Evolutionary conservation across 1,140 invertebrate species (phyloP), one percentile per base, ranked within the genome.

Genomic region (Trypoxylus dichotomus): DNA sequence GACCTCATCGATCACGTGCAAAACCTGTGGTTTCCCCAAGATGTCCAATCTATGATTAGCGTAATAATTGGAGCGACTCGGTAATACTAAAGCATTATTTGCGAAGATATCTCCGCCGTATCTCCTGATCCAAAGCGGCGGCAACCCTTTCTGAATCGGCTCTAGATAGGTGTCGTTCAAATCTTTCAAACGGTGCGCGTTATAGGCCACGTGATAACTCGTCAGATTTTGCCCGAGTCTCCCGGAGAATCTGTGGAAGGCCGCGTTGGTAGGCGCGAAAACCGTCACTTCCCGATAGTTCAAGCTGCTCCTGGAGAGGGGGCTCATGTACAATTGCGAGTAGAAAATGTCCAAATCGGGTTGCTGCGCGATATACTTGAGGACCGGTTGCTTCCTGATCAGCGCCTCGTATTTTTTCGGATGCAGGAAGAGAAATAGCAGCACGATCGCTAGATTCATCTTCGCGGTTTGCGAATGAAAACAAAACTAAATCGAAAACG

Each of bases 1-100:
- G 5, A 95, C 92, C 85, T 94, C 91, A 76, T 94, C 92, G 80
- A 95, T 93, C 75, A 93, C 90, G 83, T 95, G 94, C 74, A 95
- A 87, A 24, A 94, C 91, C 79, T 83, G 76, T 0, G 78, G 74
- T 32, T 79, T 79, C 6, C 74, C 78, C 29, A 77, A 73, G 15
- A 13, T 27, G 78, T 81, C 77, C 13, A 43, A 41, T 15, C 72
- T 27, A 5, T 71, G 19, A 63, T 86, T 86, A 15, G 91, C 87
- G 76, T 89, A 87, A 80, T 90, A 91, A 84, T 93, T 91, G 25
- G 91, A 92, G 10, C 90, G 87, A 10, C 90, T 88, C 32, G 88
- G 86, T 73, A 92, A 84, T 41, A 95, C 89, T 86, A 90, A 91
- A 0, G 93, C 94, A 84, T 94, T 94, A 84, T 95, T 95, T 74